A percentile compares a stretch with the other conserved stretches of the same genome.
Evolutionary conservation across 2,797 vertebrate genomes (phyloP).

Genomic region (Acestrorhynchus altus): DNA sequence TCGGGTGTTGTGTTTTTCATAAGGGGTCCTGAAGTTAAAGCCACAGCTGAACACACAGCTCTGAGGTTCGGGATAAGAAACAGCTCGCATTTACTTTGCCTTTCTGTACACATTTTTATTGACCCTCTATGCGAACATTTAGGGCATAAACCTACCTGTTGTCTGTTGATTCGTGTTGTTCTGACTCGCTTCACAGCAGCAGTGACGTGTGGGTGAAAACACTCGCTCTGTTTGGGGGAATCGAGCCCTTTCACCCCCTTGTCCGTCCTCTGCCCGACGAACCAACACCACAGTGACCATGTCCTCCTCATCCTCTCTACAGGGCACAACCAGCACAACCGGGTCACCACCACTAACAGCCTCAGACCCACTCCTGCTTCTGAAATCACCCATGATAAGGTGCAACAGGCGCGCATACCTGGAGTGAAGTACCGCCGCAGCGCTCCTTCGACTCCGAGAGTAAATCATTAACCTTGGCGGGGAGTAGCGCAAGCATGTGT

Average conservation of each 20-base stretch:
- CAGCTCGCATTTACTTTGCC: too few species aligned
- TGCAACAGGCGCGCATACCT: constrained; percentile 74
- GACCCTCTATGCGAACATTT: too few species aligned
- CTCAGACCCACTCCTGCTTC: constrained; percentile 50
- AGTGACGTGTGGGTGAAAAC: constrained; percentile 53
- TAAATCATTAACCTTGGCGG: constrained; percentile 75
- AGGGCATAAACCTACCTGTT: background rate
- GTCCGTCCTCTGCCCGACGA: background rate
- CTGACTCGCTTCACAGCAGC: constrained; percentile 33
- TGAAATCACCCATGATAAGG: constrained; percentile 73
- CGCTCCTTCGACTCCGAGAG: constrained; percentile 52
- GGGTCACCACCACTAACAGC: constrained; percentile 44
- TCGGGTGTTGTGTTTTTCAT: too few species aligned
- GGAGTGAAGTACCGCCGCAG: constrained; percentile 49
- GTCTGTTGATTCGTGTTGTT: background rate
- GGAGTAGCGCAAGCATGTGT: background rate
- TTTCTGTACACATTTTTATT: too few species aligned
- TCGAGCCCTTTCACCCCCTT: constrained; percentile 32
- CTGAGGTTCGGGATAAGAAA: too few species aligned
- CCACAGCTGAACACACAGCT: too few species aligned
- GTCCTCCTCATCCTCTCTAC: constrained; percentile 46
- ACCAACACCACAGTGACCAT: background rate
- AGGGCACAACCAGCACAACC: constrained; percentile 58
- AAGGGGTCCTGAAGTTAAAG: too few species aligned
- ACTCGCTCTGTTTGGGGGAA: constrained; percentile 12